A percentile compares a stretch with the other conserved stretches of the same genome.
Evolutionary conservation across 2,888 invertebrate species (phyloP).

Genomic region (Ophion obscuratus): DNA sequence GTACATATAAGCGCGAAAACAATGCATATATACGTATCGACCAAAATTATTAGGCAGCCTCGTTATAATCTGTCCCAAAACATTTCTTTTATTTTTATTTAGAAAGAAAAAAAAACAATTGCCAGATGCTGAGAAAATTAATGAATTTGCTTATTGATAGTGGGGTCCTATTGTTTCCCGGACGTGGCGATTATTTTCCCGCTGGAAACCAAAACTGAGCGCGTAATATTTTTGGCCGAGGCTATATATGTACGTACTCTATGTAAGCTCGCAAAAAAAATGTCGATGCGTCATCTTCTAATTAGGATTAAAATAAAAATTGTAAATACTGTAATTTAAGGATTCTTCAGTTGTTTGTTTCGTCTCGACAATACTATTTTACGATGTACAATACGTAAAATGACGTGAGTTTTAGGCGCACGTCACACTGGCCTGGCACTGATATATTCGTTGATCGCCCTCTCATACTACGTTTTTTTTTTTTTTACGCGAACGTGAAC

Average conservation of each 20-base stretch:
- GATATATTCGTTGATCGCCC: slow-evolving; percentile 68
- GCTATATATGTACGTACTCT: slow-evolving; percentile 4
- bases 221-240: no score
- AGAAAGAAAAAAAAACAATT: no score
- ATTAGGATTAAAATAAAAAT: slow-evolving; percentile 17
- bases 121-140: no score
- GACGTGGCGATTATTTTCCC: no score
- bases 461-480: slow-evolving; percentile 41
- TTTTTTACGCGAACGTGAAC: slow-evolving; percentile 50
- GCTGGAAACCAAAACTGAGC: no score
- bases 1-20: slow-evolving; percentile 29
- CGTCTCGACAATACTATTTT: slow-evolving; percentile 76
- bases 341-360: slow-evolving; percentile 77
- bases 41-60: neutral
- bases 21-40: slow-evolving; percentile 6
- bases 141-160: no score
- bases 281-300: slow-evolving; percentile 31
- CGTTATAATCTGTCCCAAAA: no score
- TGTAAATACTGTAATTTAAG: slow-evolving; percentile 79
- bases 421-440: slow-evolving; percentile 69
- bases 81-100: no score
- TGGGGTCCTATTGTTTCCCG: no score
- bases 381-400: slow-evolving; percentile 60
- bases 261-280: slow-evolving; percentile 38
- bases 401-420: slow-evolving; percentile 51